Conservation (phyloP, 1,140 invertebrate species). For the Drosophila tropicalis region DNA sequence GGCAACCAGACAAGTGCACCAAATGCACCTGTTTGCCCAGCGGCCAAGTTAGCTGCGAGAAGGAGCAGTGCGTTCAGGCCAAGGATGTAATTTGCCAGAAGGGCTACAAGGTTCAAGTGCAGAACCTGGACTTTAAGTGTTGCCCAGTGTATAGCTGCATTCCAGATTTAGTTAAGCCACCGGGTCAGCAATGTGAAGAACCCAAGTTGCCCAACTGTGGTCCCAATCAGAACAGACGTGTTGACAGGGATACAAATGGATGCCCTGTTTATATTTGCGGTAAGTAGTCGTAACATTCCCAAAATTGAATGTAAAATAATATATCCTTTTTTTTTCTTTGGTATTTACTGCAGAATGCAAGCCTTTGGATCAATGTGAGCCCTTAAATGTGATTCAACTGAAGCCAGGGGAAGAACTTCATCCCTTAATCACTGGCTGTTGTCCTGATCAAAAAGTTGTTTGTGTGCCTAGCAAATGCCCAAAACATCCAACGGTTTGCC, state of each 20-base stretch:
- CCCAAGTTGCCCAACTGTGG: conserved; percentile 87
- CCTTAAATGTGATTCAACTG: conserved; percentile 83
- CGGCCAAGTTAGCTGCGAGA: conserved; percentile 85
- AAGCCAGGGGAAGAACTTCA: conserved; percentile 86
- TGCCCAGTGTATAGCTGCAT: conserved; percentile 88
- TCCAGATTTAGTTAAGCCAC: conserved; percentile 83
- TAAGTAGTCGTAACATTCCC: conserved; percentile 73
- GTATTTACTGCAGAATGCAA: conserved; percentile 86
- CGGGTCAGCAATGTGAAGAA: conserved; percentile 84
- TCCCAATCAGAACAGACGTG: conserved; percentile 86
- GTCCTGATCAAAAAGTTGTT: conserved; percentile 85
- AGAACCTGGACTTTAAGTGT: conserved; percentile 85
- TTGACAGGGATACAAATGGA: conserved; percentile 84
- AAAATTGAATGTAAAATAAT: too few species aligned
- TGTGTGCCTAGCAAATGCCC: conserved; percentile 88
- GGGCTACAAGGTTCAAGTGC: conserved; percentile 83
- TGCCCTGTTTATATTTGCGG: conserved; percentile 89
- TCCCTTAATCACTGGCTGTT: conserved; percentile 88
- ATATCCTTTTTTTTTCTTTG: too few species aligned
- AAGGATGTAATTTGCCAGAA: conserved; percentile 86
- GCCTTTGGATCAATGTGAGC: conserved; percentile 87
- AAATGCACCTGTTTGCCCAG: conserved; percentile 87
- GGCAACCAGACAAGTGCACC: conserved; percentile 89
- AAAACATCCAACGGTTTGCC: conserved; percentile 84
- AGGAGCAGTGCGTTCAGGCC: conserved; percentile 84